phyloP scores from a whole-genome alignment of 2,888 invertebrate species.

The Rhamnusium bicolor region DNA sequence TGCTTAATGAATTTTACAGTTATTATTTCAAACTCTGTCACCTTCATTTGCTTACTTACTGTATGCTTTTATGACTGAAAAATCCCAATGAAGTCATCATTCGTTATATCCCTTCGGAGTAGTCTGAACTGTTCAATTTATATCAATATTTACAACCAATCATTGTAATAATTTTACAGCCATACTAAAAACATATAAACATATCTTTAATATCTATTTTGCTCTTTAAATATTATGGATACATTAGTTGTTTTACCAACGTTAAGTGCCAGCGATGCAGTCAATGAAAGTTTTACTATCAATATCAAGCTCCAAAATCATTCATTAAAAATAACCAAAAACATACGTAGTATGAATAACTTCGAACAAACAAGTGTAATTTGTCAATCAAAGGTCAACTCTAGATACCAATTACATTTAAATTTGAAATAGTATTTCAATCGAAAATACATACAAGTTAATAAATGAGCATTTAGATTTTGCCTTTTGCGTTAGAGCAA shows the following conservation, averaged over 20 bases:
- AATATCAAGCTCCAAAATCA: background rate
- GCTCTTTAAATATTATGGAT: no score
- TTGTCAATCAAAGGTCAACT: no score
- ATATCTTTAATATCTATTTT: no score
- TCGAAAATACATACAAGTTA: background rate
- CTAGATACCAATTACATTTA: no score
- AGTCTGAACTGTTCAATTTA: background rate
- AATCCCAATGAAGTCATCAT: background rate
- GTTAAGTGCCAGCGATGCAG: background rate
- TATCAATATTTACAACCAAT: no score
- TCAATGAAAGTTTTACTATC: background rate
- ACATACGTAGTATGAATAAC: background rate
- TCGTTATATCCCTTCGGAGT: background rate
- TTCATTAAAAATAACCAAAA: background rate
- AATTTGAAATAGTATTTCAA: no score
- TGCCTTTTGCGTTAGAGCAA: background rate
- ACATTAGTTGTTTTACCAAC: background rate
- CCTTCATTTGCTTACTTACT: background rate
- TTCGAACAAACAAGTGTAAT: no score
- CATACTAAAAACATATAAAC: no score
- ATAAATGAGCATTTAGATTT: background rate
- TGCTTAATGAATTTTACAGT: no score
- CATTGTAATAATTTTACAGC: no score
- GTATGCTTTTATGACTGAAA: background rate
- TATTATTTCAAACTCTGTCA: background rate